A percentile compares a stretch with the other conserved stretches of the same genome.
Evolutionary conservation across 2,797 vertebrate genomes (phyloP).

Genomic region (Manis javanica): DNA sequence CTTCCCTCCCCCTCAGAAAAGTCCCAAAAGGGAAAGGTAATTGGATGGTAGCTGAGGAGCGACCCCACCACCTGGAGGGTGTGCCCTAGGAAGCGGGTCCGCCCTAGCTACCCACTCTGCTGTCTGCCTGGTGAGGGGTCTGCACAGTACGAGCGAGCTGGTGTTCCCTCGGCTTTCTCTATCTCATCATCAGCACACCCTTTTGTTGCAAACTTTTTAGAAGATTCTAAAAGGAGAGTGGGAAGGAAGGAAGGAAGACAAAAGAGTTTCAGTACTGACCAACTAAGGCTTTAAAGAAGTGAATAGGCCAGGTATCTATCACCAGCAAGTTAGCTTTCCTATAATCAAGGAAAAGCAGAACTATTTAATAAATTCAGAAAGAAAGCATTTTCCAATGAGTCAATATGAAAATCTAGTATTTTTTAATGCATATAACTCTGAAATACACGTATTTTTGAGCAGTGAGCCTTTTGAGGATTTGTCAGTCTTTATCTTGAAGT

Average conservation of each 20-base stretch:
- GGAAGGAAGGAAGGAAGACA: not conserved
- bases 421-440: not conserved
- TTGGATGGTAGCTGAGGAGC: not conserved
- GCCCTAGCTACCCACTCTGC: not conserved
- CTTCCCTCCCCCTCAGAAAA: not conserved
- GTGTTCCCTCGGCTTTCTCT: not conserved
- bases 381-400: constrained; percentile 7
- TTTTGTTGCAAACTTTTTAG: not conserved
- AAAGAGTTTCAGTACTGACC: not conserved
- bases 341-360: not conserved
- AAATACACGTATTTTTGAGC: not conserved
- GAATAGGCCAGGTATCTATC: not conserved
- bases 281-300: not conserved
- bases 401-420: not conserved
- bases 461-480: not conserved
- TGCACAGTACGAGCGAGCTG: not conserved
- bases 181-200: not conserved
- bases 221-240: not conserved
- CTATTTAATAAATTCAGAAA: not conserved
- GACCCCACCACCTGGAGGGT: not conserved
- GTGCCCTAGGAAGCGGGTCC: not conserved
- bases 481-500: not conserved
- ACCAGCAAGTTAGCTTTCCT: not conserved
- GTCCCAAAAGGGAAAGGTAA: not conserved
- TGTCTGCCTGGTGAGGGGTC: not conserved